Evolutionary conservation across 1,140 invertebrate genomes (phyloP).

Genomic region (Notospermus geniculatus): DNA sequence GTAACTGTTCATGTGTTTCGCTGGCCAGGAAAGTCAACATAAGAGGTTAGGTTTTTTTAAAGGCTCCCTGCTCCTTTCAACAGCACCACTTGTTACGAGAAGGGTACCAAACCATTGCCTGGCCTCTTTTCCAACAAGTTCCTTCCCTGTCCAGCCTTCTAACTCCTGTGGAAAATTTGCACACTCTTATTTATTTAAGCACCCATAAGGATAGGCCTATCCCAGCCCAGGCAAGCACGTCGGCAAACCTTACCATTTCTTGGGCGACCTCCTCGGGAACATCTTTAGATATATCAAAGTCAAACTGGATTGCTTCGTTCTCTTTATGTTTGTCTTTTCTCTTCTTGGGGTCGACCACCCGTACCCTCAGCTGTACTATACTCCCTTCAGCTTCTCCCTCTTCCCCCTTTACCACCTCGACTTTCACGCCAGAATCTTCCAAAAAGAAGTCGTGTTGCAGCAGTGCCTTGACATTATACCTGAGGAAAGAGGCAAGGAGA

Average conservation of each 20-base stretch:
- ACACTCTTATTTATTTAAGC: too few relatives aligned
- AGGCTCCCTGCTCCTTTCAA: too few relatives aligned
- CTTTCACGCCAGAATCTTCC: conserved; percentile 89
- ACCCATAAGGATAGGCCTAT: too few relatives aligned
- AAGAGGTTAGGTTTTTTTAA: too few relatives aligned
- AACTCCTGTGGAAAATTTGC: too few relatives aligned
- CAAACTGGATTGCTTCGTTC: conserved; percentile 99
- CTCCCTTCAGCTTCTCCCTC: conserved; percentile 46
- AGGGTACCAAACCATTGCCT: too few relatives aligned
- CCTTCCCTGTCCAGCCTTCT: too few relatives aligned
- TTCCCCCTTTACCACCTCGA: conserved; percentile 82
- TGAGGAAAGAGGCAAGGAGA: conserved; percentile 36
- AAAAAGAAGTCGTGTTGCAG: conserved; percentile 96
- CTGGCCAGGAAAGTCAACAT: too few relatives aligned
- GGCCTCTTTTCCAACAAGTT: too few relatives aligned
- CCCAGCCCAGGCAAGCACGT: too few relatives aligned
- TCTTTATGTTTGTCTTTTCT: conserved; percentile 93
- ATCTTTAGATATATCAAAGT: conserved; percentile 91
- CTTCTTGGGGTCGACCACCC: conserved; percentile 96
- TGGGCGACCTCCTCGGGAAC: conserved; percentile 92
- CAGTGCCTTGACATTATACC: conserved; percentile 91
- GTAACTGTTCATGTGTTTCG: too few relatives aligned
- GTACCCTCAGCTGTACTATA: conserved; percentile 76
- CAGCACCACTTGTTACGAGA: too few relatives aligned
- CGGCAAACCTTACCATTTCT: conserved; percentile 74